These are phyloP conservation scores for Drosophila borborema DNA, from an alignment of 2,888 invertebrate genomes.

Conservation along the genomic window DNA sequence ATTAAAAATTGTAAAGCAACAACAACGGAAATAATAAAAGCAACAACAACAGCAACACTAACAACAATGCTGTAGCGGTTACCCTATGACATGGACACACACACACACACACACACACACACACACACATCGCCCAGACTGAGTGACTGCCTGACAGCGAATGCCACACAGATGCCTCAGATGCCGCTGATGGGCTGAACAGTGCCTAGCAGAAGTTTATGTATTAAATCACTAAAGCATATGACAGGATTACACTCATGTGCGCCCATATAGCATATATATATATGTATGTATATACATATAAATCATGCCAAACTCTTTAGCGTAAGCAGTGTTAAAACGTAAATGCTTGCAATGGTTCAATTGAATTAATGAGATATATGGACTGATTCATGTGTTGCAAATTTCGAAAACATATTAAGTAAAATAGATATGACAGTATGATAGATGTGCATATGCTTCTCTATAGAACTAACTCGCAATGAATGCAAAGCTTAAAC, in stretches of 20 bases:
- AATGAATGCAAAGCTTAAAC: background rate
- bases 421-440: background rate
- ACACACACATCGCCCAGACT: slow-evolving; percentile 52
- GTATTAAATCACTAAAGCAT: slow-evolving; percentile 75
- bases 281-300: slow-evolving; percentile 35
- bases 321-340: slow-evolving; percentile 41
- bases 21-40: slow-evolving; percentile 16
- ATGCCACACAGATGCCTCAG: slow-evolving; percentile 37
- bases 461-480: background rate
- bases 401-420: background rate
- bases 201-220: slow-evolving; percentile 45
- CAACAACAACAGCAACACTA: slow-evolving; percentile 6
- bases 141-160: slow-evolving; percentile 21
- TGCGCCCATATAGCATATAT: slow-evolving; percentile 37
- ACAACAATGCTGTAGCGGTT: slow-evolving; percentile 50
- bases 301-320: slow-evolving; percentile 76
- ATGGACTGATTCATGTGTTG: background rate
- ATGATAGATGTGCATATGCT: no score
- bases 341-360: background rate
- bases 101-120: slow-evolving; percentile 35
- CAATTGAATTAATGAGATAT: slow-evolving; percentile 5
- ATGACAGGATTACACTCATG: slow-evolving; percentile 74
- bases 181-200: slow-evolving; percentile 24
- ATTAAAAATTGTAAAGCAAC: slow-evolving; percentile 63
- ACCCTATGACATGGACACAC: slow-evolving; percentile 49